A percentile compares a stretch with the other conserved stretches of the same genome.
Evolutionary conservation across 2,113 vertebrate species (phyloP).

Genomic region (Ammospiza nelsoni): DNA sequence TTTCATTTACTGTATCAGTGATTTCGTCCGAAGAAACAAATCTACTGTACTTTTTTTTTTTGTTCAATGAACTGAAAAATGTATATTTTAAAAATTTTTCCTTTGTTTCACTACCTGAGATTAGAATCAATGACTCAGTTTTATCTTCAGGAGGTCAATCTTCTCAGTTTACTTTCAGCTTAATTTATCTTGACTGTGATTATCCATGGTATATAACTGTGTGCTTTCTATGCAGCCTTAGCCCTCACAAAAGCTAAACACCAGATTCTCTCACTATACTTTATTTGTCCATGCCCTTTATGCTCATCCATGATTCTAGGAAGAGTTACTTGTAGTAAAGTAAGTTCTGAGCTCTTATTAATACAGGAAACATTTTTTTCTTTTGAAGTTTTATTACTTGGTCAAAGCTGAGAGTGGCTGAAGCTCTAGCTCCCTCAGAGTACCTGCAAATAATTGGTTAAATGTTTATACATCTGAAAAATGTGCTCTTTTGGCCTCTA

Average conservation of each 20-base stretch:
- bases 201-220: background rate
- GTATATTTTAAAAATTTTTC: background rate
- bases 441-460: background rate
- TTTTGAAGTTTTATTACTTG: background rate
- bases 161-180: background rate
- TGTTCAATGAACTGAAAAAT: background rate
- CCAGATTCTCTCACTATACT: background rate
- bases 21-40: background rate
- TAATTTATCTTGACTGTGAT: background rate
- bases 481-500: background rate
- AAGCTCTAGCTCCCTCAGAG: background rate
- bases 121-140: background rate
- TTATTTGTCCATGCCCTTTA: background rate
- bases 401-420: background rate
- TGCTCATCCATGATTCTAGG: background rate
- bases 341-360: background rate
- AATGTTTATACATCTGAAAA: background rate
- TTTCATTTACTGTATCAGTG: background rate
- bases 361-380: background rate
- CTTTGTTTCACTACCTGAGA: background rate
- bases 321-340: background rate
- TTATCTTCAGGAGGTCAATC: background rate
- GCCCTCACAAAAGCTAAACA: background rate
- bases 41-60: fast-evolving
- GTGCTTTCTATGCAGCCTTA: background rate